Base-by-base conservation (phyloP, 2,113 vertebrate species). In the Toxotes jaculatrix region DNA sequence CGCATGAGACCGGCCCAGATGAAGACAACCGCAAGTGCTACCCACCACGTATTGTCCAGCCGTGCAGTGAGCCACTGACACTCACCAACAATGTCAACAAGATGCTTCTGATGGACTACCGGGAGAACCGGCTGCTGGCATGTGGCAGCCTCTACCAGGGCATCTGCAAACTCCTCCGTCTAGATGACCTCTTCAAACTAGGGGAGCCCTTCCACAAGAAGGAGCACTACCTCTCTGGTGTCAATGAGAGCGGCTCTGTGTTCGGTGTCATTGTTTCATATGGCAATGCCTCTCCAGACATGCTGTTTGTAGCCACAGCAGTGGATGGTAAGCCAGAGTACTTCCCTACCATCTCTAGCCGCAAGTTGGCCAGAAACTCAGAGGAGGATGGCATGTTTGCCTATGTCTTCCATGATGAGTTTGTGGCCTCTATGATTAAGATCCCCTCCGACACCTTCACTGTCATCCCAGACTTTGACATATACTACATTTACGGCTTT, bases 1-100 rank as follows among this genome's bases (percentile, higher is more conserved):
- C 95, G 10, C 98, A 99, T 27, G 96, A 98, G 90, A 99, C 98
- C 0, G 98, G 98, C 64, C 98, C 98, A 0, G 98, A 98, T 0
- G 97, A 97, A n/a, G 98, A 99, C 90, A 99, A 99, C 91, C 97
- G 97, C 68, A 98, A 99, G 87, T 99, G 98, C 89, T 99, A 99
- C 84, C 98, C 98, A 1, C 98, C 98, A 7, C 97, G 96, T 75
- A 97, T 99, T 0, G 98, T 99, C 49, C 98, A 99, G 93, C 97
- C 97, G 2, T 99, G 98, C 94, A 96, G 96, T 0, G 98, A 99
- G 82, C 97, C 96, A 2, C 93, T 99, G 79, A 95, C 95, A 0
- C 95, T 95, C 85, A 99, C 97, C 78, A 98, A 99, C 94, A 99
- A 99, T 31, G 95, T 99, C 82, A 99, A 99, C 93, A 99, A 99